Percentiles rank a stretch among this genome's conserved stretches.
Conservation (phyloP, 2,797 vertebrate species). For the Coreius guichenoti region DNA sequence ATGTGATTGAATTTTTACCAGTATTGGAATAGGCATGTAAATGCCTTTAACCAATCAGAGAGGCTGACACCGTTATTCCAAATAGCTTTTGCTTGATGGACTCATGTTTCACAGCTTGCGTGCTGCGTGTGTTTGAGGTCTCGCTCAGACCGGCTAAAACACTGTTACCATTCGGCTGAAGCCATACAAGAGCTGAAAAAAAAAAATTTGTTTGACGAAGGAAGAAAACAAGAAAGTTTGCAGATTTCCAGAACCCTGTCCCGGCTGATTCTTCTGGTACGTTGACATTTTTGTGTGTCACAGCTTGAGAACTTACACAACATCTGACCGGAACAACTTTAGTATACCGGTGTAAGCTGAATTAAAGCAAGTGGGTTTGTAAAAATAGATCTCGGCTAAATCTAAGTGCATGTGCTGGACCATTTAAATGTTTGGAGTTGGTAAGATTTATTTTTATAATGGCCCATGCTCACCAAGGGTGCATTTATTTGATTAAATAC, state of each 20-base stretch:
- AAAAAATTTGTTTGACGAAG: neutral
- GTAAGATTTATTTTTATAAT: neutral
- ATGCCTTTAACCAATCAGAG: conserved; percentile 46
- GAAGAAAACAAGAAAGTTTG: conserved; percentile 7
- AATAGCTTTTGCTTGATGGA: conserved; percentile 37
- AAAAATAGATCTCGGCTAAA: neutral
- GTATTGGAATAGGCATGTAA: neutral
- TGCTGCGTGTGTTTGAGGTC: conserved; percentile 19
- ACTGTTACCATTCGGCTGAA: neutral
- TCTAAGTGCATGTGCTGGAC: neutral
- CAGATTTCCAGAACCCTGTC: neutral
- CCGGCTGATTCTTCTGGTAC: conserved; percentile 43
- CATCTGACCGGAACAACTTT: neutral
- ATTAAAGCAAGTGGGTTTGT: neutral
- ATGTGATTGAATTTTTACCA: conserved; percentile 6
- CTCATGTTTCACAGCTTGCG: conserved; percentile 49
- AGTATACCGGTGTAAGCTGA: neutral
- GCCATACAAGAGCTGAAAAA: neutral
- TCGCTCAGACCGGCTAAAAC: neutral
- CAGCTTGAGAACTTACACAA: neutral
- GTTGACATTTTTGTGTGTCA: neutral
- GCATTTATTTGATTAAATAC: neutral
- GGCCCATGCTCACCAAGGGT: neutral
- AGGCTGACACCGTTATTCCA: conserved; percentile 38
- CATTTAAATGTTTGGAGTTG: neutral